These are phyloP conservation scores for Myzus persicae DNA, from an alignment of 1,140 invertebrate genomes.

Conservation along the genomic window DNA sequence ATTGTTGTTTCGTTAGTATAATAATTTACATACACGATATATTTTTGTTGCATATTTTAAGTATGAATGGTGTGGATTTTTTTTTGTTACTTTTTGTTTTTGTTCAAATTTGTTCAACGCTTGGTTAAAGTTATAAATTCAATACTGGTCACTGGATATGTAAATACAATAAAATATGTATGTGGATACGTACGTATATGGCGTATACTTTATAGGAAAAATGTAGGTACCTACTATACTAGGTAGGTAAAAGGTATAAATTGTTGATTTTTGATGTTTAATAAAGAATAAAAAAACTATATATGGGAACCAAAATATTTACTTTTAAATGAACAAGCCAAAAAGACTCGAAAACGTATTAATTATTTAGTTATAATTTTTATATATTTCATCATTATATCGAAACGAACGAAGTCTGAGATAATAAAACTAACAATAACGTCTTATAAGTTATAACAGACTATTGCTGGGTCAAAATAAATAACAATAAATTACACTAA, in stretches of 20 bases:
- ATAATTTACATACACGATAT: neutral
- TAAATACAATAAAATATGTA: neutral
- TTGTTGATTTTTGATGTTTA: no score
- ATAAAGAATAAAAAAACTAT: neutral
- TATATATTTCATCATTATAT: neutral
- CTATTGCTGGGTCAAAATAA: neutral
- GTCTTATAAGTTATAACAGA: neutral
- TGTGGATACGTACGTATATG: no score
- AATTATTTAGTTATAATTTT: neutral
- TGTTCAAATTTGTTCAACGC: neutral
- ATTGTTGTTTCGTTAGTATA: neutral
- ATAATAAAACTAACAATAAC: neutral
- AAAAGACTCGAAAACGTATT: neutral
- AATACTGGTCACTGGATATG: neutral
- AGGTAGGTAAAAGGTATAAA: no score
- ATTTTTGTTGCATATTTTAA: neutral
- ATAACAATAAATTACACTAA: neutral
- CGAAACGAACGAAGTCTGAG: neutral
- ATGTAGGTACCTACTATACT: neutral
- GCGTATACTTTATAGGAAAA: no score
- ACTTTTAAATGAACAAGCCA: neutral
- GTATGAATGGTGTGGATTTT: neutral
- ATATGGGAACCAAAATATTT: neutral
- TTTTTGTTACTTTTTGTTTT: no score
- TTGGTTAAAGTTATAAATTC: neutral